Evolutionary conservation across 2,797 vertebrate genomes (phyloP).

Genomic region (Tolypeutes matacus): DNA sequence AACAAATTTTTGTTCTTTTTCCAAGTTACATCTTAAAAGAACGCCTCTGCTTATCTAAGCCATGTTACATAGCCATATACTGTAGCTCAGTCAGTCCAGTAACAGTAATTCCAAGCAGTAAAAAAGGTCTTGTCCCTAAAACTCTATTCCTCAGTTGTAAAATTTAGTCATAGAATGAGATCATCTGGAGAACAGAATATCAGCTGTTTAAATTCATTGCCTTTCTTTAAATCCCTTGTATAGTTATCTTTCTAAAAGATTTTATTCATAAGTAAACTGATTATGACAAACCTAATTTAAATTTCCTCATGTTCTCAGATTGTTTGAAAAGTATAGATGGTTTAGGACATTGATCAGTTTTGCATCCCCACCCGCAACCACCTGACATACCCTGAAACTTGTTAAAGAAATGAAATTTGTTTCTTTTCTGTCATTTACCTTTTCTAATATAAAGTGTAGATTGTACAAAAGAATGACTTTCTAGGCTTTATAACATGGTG

Average conservation of each 20-base stretch:
- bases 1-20: slow-evolving; percentile 51
- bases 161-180: slow-evolving; percentile 32
- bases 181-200: slow-evolving; percentile 21
- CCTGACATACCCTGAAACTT: not conserved
- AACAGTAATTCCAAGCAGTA: slow-evolving; percentile 39
- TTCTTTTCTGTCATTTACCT: slow-evolving; percentile 29
- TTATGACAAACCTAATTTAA: slow-evolving; percentile 47
- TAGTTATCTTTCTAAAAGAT: not conserved
- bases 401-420: slow-evolving; percentile 34
- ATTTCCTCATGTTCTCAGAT: not conserved
- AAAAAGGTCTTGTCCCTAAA: not conserved
- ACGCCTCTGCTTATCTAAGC: slow-evolving; percentile 15
- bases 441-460: slow-evolving; percentile 35
- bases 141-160: slow-evolving; percentile 22
- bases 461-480: not conserved
- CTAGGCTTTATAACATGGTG: slow-evolving; percentile 16
- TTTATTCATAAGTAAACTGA: slow-evolving; percentile 41
- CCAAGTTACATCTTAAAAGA: slow-evolving; percentile 31
- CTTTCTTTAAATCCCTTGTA: slow-evolving; percentile 31
- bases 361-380: not conserved
- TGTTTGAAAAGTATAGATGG: slow-evolving; percentile 36
- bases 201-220: slow-evolving; percentile 33
- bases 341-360: slow-evolving; percentile 1
- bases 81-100: slow-evolving; percentile 5
- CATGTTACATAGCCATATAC: not conserved